Evolutionary conservation across 2,888 invertebrate species (phyloP), one percentile per base, ranked within the genome.

Genomic region (Gnatocerus cornutus): DNA sequence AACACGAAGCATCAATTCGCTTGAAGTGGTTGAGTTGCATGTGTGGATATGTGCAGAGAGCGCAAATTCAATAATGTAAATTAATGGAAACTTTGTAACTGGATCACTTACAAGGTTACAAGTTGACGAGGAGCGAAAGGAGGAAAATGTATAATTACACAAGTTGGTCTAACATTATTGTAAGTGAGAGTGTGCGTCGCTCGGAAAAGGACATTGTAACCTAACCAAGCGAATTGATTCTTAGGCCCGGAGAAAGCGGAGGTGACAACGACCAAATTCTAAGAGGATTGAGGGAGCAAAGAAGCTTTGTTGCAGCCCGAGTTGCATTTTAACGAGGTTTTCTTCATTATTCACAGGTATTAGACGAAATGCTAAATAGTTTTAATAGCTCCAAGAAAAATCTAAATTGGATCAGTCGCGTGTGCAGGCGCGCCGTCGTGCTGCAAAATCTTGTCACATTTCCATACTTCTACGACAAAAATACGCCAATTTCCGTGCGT

Each of bases 251-350:
- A 50, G 74, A 73, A 76, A 71, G 71, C 72, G 73, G 74, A 80
- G 79, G 79, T 80, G 79, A 76, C 78, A 81, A 78, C 74, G 76
- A 75, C 76, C 74, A 4, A 77, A 76, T 76, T 78, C 77, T 81
- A 81, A 81, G 80, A 81, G 80, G 81, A 81, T 81, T 81, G 75
- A 21, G 56, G 73, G 73, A 72, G 76, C 76, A 78, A 78, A 79
- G 79, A 76, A 77, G 81, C 79, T 78, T 80, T 72, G 71, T 71
- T 56, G 64, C 55, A 63, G 21, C 52, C 29, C 29, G 29, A 53
- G 63, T 39, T 50, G 63, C 52, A 64, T 53, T 53, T 30, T 55
- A 3, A 8, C 12, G 21, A n/a, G 39, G 10, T 4, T 8, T 14
- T 7, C 9, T 37, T 10, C 21, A 43, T 43, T 56, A 7, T 21